Evolutionary conservation across 2,888 invertebrate genomes (phyloP).

Genomic region (Craniophora ligustri): DNA sequence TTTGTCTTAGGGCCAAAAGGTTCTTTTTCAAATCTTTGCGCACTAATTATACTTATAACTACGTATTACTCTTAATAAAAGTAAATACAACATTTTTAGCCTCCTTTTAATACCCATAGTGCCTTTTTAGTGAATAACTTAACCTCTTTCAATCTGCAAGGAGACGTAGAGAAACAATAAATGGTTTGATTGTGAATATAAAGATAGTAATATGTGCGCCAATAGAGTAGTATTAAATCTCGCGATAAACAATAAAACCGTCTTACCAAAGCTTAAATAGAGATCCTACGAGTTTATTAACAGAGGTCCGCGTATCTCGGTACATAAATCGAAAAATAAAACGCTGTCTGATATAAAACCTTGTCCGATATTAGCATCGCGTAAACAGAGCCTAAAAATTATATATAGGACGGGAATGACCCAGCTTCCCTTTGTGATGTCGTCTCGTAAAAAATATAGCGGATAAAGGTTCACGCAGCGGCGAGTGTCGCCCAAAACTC

Average conservation of each 20-base stretch:
- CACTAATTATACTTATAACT: no score
- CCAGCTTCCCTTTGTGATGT: constrained; percentile 26
- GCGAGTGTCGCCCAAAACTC: constrained; percentile 5
- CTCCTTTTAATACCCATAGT: no score
- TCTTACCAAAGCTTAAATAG: not conserved
- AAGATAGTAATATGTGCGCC: not conserved
- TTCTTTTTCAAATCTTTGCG: no score
- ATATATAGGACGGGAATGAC: constrained; percentile 12
- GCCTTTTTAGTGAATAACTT: no score
- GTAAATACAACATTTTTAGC: no score
- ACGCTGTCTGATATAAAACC: constrained; percentile 17
- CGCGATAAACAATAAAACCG: not conserved
- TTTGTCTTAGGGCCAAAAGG: no score
- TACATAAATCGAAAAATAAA: constrained; percentile 32
- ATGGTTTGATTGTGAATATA: no score
- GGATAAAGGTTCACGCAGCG: constrained; percentile 10
- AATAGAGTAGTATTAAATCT: not conserved
- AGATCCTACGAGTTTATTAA: constrained; percentile 5
- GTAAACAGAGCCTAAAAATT: constrained; percentile 43
- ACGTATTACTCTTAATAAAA: no score
- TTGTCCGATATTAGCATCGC: constrained; percentile 39
- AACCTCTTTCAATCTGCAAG: no score
- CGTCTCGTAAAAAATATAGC: constrained; percentile 40
- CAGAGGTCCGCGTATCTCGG: constrained; percentile 8
- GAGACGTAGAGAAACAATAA: no score